phyloP scores from a whole-genome alignment of 2,888 invertebrate genomes.

The Atrina japonica region DNA sequence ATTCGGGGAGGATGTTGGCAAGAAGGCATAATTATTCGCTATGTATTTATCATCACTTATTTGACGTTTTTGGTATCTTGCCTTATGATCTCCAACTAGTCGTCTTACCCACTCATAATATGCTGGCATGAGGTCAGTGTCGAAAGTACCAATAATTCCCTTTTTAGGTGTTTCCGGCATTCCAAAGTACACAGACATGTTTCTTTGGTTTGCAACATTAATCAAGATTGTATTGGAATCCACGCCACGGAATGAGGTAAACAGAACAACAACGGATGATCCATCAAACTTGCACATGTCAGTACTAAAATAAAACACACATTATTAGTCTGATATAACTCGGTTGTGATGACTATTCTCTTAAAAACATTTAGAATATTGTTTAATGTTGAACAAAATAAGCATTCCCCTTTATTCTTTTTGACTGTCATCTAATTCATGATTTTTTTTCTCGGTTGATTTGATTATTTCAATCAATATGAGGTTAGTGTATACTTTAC shows the following conservation, averaged over 20 bases:
- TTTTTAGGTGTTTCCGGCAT: constrained; percentile 56
- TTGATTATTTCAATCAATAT: too few species aligned
- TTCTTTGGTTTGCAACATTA: constrained; percentile 54
- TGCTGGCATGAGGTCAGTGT: constrained; percentile 44
- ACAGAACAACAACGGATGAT: constrained; percentile 61
- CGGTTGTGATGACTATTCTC: not conserved
- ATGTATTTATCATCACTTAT: not conserved
- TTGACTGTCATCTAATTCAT: too few species aligned
- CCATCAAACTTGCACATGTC: constrained; percentile 53
- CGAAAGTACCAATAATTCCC: constrained; percentile 22
- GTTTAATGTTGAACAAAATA: too few species aligned
- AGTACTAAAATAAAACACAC: constrained; percentile 37
- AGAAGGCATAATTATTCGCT: not conserved
- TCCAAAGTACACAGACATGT: constrained; percentile 69
- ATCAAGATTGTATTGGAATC: constrained; percentile 68
- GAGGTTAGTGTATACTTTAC: too few species aligned
- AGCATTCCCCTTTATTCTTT: too few species aligned
- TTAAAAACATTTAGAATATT: too few species aligned
- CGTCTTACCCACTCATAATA: constrained; percentile 59
- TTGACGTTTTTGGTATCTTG: constrained; percentile 44
- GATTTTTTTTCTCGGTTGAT: too few species aligned
- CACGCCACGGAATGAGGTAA: constrained; percentile 65
- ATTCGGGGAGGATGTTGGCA: constrained; percentile 38
- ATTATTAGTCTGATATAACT: too few species aligned
- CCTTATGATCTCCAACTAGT: constrained; percentile 59